phyloP scores from a whole-genome alignment of 2,888 invertebrate species.

The Brenthis hecate region DNA sequence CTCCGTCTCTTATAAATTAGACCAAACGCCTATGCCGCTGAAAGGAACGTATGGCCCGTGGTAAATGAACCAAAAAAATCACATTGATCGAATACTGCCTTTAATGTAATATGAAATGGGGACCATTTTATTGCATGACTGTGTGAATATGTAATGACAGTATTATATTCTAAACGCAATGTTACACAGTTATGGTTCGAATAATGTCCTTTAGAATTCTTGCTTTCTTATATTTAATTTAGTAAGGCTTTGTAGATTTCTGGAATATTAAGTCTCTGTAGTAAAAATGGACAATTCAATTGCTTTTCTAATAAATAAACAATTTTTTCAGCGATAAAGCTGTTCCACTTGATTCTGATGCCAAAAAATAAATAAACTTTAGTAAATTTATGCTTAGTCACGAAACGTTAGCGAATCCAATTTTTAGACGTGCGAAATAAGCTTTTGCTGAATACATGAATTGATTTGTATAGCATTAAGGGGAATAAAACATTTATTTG shows the following conservation, averaged over 20 bases:
- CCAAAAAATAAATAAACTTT: slow-evolving; percentile 30
- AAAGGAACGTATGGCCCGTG: slow-evolving; percentile 58
- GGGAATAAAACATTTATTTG: slow-evolving; percentile 48
- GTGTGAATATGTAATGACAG: slow-evolving; percentile 66
- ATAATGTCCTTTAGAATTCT: not conserved
- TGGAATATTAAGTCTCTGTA: no score
- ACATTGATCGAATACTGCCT: slow-evolving; percentile 67
- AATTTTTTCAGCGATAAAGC: slow-evolving; percentile 17
- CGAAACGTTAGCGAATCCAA: slow-evolving; percentile 33
- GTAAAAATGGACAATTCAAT: no score
- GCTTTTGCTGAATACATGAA: slow-evolving; percentile 37
- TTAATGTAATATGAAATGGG: slow-evolving; percentile 55
- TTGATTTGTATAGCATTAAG: slow-evolving; percentile 35
- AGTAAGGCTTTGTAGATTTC: not conserved
- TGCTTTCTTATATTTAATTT: not conserved
- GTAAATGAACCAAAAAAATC: slow-evolving; percentile 74
- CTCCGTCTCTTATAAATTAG: slow-evolving; percentile 28
- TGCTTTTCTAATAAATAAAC: no score
- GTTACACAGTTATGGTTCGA: slow-evolving; percentile 9
- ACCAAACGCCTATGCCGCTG: slow-evolving; percentile 36
- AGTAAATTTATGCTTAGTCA: slow-evolving; percentile 34
- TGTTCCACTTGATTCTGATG: slow-evolving; percentile 27
- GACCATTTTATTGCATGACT: slow-evolving; percentile 61
- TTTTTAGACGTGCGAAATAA: slow-evolving; percentile 35
- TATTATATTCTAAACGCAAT: slow-evolving; percentile 60